Percentiles rank a stretch among this genome's conserved stretches.
phyloP scores from a whole-genome alignment of 2,113 vertebrate species.

The Picathartes gymnocephalus region DNA sequence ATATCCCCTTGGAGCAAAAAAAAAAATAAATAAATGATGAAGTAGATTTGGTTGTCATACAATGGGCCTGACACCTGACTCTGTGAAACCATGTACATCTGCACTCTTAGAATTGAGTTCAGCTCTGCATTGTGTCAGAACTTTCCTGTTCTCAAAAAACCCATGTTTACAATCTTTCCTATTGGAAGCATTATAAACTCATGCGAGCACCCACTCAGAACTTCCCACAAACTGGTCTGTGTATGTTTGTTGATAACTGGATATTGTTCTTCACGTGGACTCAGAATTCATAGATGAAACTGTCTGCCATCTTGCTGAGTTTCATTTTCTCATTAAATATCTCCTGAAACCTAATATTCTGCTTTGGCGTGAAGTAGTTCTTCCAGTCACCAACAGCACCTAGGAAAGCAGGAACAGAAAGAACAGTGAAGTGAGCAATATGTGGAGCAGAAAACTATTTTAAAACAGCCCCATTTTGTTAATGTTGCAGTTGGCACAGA shows the following conservation, averaged over 20 bases:
- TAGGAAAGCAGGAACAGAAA: slow-evolving; percentile 14
- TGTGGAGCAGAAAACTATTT: not conserved
- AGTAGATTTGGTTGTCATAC: not conserved
- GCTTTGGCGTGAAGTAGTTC: slow-evolving; percentile 76
- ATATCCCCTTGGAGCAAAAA: not conserved
- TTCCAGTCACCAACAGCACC: slow-evolving; percentile 77
- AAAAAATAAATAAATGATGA: not conserved
- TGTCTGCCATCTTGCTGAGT: slow-evolving; percentile 67
- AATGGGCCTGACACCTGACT: not conserved
- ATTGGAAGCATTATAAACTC: not conserved
- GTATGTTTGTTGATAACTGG: not conserved
- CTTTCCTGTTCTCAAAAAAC: not conserved
- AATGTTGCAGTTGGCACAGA: not conserved
- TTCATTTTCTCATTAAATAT: slow-evolving; percentile 74
- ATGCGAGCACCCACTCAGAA: not conserved
- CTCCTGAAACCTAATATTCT: slow-evolving; percentile 73
- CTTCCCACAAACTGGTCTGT: not conserved
- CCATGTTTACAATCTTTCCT: not conserved
- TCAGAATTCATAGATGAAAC: slow-evolving; percentile 63
- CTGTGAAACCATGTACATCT: not conserved
- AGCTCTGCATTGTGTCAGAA: not conserved
- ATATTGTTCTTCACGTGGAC: not conserved
- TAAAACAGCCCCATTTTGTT: not conserved
- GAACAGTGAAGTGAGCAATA: not conserved
- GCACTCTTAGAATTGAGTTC: not conserved